Percentiles rank a stretch among this genome's conserved stretches.
Evolutionary conservation across 2,888 invertebrate genomes (phyloP).

Genomic region (Macroteleia sp.): DNA sequence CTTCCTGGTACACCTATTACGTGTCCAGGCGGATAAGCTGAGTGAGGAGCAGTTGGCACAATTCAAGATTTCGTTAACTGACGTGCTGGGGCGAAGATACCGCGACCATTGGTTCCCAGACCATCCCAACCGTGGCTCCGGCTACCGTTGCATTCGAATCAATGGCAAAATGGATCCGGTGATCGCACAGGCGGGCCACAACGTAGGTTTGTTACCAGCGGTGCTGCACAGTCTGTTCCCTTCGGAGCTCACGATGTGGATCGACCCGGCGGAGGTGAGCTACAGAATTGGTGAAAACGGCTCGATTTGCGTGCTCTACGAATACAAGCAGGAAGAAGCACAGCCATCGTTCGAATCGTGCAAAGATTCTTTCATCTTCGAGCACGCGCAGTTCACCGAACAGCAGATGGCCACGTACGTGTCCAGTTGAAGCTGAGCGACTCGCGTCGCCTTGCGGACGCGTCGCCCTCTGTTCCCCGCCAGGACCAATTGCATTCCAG

Average conservation of each 20-base stretch:
- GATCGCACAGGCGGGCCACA: slow-evolving; percentile 87
- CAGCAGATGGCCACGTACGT: slow-evolving; percentile 81
- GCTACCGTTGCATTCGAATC: slow-evolving; percentile 89
- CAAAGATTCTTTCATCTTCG: slow-evolving; percentile 80
- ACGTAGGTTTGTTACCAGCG: slow-evolving; percentile 87
- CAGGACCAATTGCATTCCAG: slow-evolving; percentile 31
- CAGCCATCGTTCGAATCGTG: slow-evolving; percentile 77
- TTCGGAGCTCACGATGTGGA: slow-evolving; percentile 90
- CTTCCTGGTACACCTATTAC: slow-evolving; percentile 85
- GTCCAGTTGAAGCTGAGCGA: slow-evolving; percentile 78
- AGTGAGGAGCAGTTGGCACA: slow-evolving; percentile 83
- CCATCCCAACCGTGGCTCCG: slow-evolving; percentile 88
- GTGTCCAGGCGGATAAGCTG: slow-evolving; percentile 81
- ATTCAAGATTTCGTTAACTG: slow-evolving; percentile 84
- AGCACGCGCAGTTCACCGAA: slow-evolving; percentile 82
- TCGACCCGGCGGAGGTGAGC: slow-evolving; percentile 90
- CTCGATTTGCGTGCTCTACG: slow-evolving; percentile 86
- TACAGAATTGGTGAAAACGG: slow-evolving; percentile 88
- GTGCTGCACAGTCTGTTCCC: slow-evolving; percentile 87
- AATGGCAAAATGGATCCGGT: slow-evolving; percentile 89
- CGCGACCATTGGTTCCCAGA: slow-evolving; percentile 91
- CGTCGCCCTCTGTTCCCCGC: slow-evolving; percentile 27
- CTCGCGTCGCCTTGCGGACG: slow-evolving; percentile 27
- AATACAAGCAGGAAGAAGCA: slow-evolving; percentile 76
- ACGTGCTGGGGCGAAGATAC: slow-evolving; percentile 85